phyloP scores from a whole-genome alignment of 2,888 invertebrate species.

The Aspidiotus destructor region DNA sequence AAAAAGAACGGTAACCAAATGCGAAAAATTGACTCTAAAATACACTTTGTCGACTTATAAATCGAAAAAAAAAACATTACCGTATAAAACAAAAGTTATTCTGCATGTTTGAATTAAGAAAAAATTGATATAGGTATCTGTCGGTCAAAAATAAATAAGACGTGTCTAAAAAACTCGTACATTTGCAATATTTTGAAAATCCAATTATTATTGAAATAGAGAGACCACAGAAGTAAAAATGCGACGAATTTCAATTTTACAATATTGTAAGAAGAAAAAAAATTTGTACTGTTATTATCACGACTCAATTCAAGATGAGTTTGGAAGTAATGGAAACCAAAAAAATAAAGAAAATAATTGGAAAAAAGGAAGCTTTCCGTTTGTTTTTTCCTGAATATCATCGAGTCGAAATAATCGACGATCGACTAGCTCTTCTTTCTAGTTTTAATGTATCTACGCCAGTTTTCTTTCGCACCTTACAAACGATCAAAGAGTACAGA shows the following conservation, averaged over 20 bases:
- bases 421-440: too few species aligned
- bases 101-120: too few species aligned
- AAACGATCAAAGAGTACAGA: too few species aligned
- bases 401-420: too few species aligned
- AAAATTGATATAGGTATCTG: slow-evolving; percentile 1
- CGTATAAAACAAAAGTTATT: too few species aligned
- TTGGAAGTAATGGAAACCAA: too few species aligned
- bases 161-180: not conserved
- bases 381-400: too few species aligned
- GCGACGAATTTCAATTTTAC: slow-evolving; percentile 9
- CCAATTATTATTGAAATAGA: too few species aligned
- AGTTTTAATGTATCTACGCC: too few species aligned
- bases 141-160: not conserved
- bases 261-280: slow-evolving; percentile 2
- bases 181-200: not conserved
- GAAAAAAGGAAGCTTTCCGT: too few species aligned
- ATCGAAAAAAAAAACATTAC: not conserved
- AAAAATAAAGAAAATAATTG: too few species aligned
- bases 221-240: not conserved
- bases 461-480: too few species aligned
- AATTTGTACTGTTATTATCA: slow-evolving; percentile 23
- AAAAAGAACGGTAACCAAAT: slow-evolving; percentile 24
- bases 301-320: not conserved
- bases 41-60: not conserved
- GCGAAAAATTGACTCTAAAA: slow-evolving; percentile 27